These are phyloP conservation scores for Pomatorhinus ruficollis DNA, from an alignment of 2,113 vertebrate species.

Conservation along the genomic window DNA sequence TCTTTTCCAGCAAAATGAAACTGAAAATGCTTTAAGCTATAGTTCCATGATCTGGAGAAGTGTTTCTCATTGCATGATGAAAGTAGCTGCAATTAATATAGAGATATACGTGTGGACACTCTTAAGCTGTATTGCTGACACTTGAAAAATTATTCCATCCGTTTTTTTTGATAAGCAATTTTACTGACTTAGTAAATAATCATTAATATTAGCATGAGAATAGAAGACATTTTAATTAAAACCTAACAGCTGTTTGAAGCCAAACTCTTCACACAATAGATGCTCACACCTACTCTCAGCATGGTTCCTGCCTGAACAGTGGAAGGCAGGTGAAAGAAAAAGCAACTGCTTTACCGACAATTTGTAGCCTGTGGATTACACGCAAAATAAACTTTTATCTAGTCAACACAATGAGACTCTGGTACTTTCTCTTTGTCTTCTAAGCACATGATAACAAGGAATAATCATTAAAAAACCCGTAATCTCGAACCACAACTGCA, in stretches of 20 bases:
- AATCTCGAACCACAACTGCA: not conserved
- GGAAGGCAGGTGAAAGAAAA: not conserved
- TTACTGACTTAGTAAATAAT: not conserved
- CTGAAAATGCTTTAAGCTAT: not conserved
- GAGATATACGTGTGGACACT: fast-evolving
- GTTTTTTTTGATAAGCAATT: not conserved
- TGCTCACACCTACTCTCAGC: not conserved
- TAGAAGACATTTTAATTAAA: not conserved
- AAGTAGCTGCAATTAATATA: not conserved
- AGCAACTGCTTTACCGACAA: not conserved
- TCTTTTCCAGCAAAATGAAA: not conserved
- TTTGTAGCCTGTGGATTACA: not conserved
- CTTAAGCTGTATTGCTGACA: not conserved
- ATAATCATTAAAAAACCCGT: not conserved
- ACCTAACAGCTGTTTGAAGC: not conserved
- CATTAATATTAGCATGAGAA: not conserved
- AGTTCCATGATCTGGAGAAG: not conserved
- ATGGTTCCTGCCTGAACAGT: not conserved
- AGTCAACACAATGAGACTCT: not conserved
- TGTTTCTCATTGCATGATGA: not conserved
- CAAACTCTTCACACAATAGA: not conserved
- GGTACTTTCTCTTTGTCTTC: not conserved
- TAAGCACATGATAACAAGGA: not conserved
- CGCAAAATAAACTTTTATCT: constrained; percentile 17
- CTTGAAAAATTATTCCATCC: not conserved